Percentiles rank a stretch among this genome's conserved stretches.
These are phyloP conservation scores for Sebastes schlegelii DNA, from an alignment of 2,113 vertebrate species.

Conservation along the genomic window DNA sequence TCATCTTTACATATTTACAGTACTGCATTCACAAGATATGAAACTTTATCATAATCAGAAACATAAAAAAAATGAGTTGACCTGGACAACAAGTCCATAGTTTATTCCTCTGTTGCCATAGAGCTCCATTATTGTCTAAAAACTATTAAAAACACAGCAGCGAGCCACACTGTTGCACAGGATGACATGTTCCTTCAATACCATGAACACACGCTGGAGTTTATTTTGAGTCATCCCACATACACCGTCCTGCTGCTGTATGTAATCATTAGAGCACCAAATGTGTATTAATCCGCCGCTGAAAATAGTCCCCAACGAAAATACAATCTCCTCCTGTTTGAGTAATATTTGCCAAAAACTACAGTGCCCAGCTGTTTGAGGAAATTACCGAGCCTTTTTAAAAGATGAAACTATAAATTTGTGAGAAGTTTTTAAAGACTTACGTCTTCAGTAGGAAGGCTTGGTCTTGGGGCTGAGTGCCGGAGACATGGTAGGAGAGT, in stretches of 20 bases:
- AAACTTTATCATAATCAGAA: conserved; percentile 2
- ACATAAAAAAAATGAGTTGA: background rate
- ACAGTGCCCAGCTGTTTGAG: background rate
- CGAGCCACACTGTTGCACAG: background rate
- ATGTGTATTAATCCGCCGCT: background rate
- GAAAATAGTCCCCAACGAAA: conserved; percentile 8
- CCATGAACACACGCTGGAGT: background rate
- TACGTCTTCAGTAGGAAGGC: background rate
- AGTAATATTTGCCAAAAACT: background rate
- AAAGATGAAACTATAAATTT: conserved; percentile 3
- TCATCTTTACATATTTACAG: conserved; percentile 17
- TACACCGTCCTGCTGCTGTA: background rate
- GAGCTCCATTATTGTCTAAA: background rate
- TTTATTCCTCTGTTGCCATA: background rate
- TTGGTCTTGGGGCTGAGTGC: background rate
- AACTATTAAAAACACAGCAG: background rate
- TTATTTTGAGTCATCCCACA: conserved; percentile 1
- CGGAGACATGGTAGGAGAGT: background rate
- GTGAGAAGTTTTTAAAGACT: background rate
- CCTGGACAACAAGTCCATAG: background rate
- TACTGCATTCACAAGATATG: conserved; percentile 13
- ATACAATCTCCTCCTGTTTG: background rate
- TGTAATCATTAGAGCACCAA: background rate
- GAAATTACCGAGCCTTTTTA: background rate
- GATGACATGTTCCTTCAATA: background rate